Evolutionary conservation across 2,888 invertebrate genomes (phyloP), one percentile per base, ranked within the genome.

Genomic region (Andrena flavipes): DNA sequence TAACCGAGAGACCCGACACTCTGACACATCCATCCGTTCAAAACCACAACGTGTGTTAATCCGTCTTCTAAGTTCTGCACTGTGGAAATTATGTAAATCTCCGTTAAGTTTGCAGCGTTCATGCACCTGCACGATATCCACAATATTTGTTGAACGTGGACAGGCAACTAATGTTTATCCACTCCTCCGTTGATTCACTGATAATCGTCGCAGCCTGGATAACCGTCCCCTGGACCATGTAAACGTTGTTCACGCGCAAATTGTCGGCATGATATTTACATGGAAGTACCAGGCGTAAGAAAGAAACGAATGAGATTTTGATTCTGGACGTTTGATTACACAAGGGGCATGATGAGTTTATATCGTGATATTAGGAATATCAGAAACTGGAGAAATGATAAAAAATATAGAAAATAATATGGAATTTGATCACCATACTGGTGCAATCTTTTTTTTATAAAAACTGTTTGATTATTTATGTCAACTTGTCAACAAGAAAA

Each of bases 61-160:
- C 72, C 82, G 51, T 72, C 69, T 82, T 56, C 76, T 20, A 69
- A 81, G 64, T 71, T 81, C 70, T 23, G 26, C 35, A 5, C 49
- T 23, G 5, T 72, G 51, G 59, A 65, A 73, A 65, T 76, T 82
- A 82, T 82, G 82, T 23, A 81, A 82, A 82, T 81, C 71, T 29
- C 35, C 42, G 68, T 73, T 35, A 10, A 65, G 67, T 59, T 56
- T 35, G 1, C 56, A 8, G 29, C 60, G 59, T 29, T 51, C 51
- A 49, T 51, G 60, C 56, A 64, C 56, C 51, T 30, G 64, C 70
- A 26, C 33, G 63, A 64, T 65, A 72, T 20, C 75, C 71, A 30
- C 68, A 30, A 67, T 82, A 82, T 81, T 82, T 82, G 82, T 63
- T 26, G 74, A 76, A 69, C 74, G 74, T 60, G 74, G 74, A 80